Evolutionary conservation across 2,113 vertebrate genomes (phyloP).

Genomic region (Zosterops lateralis): DNA sequence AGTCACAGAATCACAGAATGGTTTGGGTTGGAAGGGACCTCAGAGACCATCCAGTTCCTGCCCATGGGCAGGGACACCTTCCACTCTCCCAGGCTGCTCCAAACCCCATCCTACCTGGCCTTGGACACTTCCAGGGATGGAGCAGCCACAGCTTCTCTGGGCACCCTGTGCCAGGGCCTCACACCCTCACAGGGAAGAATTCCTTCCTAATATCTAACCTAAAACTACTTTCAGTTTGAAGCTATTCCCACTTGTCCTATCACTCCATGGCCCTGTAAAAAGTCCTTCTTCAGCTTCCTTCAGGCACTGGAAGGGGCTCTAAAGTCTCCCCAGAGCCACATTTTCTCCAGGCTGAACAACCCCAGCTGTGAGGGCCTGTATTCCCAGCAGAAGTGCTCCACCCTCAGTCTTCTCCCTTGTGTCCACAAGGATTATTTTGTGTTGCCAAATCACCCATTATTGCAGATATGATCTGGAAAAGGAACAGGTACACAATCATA

Average conservation of each 20-base stretch:
- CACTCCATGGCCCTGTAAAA: background rate
- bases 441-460: background rate
- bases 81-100: background rate
- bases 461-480: background rate
- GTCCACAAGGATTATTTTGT: background rate
- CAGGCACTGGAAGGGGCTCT: background rate
- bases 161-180: rapidly evolving
- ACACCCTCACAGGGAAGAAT: background rate
- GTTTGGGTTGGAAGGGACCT: background rate
- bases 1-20: background rate
- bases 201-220: background rate
- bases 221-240: background rate
- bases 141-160: background rate
- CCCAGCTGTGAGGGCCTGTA: background rate
- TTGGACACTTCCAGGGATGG: background rate
- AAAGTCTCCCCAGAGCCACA: background rate
- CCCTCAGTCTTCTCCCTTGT: background rate
- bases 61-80: background rate
- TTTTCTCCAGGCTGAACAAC: background rate
- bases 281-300: background rate
- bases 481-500: background rate
- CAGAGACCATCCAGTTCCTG: background rate
- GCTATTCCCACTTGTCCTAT: background rate
- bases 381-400: background rate
- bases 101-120: rapidly evolving